Evolutionary conservation across 2,797 vertebrate genomes (phyloP).

Genomic region (Carapus acus): DNA sequence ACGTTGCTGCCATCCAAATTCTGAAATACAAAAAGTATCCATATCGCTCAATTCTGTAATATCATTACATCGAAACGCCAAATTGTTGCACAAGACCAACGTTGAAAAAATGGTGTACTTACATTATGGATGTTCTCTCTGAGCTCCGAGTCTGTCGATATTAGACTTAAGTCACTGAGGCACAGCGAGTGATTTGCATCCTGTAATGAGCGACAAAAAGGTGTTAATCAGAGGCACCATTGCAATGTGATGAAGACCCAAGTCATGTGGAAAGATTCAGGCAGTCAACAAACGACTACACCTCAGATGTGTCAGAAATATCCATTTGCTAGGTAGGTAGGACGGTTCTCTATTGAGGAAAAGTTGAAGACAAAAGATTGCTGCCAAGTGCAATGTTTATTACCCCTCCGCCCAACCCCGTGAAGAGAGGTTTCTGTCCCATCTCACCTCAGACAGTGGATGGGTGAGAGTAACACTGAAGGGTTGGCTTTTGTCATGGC

Average conservation of each 20-base stretch:
- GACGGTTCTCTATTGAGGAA: no score
- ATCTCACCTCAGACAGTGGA: conserved; percentile 83
- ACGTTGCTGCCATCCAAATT: conserved; percentile 87
- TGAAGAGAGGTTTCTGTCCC: neutral
- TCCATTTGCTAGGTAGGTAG: no score
- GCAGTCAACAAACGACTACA: neutral
- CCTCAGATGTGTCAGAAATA: no score
- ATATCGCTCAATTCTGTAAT: conserved; percentile 6
- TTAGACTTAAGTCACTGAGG: conserved; percentile 95
- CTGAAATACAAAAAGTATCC: conserved; percentile 48
- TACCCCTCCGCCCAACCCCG: no score
- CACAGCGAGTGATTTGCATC: conserved; percentile 97
- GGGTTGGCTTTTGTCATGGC: conserved; percentile 86
- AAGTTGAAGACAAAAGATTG: no score
- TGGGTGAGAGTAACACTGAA: conserved; percentile 79
- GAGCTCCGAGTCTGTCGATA: conserved; percentile 92
- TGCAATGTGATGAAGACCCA: conserved; percentile 12
- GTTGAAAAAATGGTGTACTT: no score
- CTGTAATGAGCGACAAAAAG: conserved; percentile 68
- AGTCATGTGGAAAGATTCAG: conserved; percentile 14
- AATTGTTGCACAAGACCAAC: no score
- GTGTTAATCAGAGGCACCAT: conserved; percentile 29
- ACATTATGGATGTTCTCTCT: conserved; percentile 87
- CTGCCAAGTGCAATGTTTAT: no score
- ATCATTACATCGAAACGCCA: no score